phyloP scores from a whole-genome alignment of 1,140 invertebrate genomes.

The Magallana gigas region DNA sequence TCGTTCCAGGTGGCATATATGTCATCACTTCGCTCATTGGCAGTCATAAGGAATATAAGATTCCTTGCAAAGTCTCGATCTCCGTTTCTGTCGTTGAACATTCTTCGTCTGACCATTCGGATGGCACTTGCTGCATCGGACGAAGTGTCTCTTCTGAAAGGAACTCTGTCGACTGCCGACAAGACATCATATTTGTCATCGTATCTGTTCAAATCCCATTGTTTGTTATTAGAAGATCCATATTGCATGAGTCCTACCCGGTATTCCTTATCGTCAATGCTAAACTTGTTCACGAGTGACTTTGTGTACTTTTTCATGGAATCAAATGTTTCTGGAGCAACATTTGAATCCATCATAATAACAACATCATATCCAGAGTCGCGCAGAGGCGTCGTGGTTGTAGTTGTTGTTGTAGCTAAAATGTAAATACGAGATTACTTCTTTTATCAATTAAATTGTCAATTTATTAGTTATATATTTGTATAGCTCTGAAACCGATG shows the following conservation, averaged over 20 bases:
- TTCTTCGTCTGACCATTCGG: slow-evolving; percentile 60
- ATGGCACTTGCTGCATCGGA: slow-evolving; percentile 66
- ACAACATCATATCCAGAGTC: slow-evolving; percentile 66
- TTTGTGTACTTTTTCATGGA: slow-evolving; percentile 50
- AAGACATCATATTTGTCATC: slow-evolving; percentile 55
- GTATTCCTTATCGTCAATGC: slow-evolving; percentile 57
- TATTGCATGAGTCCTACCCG: slow-evolving; percentile 66
- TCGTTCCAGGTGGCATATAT: slow-evolving; percentile 62
- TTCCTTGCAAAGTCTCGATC: slow-evolving; percentile 66
- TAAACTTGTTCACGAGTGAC: slow-evolving; percentile 43
- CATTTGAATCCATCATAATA: slow-evolving; percentile 61
- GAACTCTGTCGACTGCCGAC: slow-evolving; percentile 62
- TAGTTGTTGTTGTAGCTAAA: slow-evolving; percentile 2
- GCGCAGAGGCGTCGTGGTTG: background rate
- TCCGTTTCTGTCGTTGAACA: slow-evolving; percentile 64
- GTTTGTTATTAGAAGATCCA: slow-evolving; percentile 60
- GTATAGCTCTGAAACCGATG: too few species aligned
- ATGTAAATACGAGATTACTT: too few species aligned
- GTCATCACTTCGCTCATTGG: slow-evolving; percentile 68
- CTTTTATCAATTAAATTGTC: too few species aligned
- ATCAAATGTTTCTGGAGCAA: slow-evolving; percentile 38
- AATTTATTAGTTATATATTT: too few species aligned
- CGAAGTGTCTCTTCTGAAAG: slow-evolving; percentile 63
- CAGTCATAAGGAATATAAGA: slow-evolving; percentile 65
- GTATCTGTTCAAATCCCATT: slow-evolving; percentile 65